These are phyloP conservation scores for Sturnira hondurensis DNA, from an alignment of 2,113 vertebrate genomes.

Conservation along the genomic window DNA sequence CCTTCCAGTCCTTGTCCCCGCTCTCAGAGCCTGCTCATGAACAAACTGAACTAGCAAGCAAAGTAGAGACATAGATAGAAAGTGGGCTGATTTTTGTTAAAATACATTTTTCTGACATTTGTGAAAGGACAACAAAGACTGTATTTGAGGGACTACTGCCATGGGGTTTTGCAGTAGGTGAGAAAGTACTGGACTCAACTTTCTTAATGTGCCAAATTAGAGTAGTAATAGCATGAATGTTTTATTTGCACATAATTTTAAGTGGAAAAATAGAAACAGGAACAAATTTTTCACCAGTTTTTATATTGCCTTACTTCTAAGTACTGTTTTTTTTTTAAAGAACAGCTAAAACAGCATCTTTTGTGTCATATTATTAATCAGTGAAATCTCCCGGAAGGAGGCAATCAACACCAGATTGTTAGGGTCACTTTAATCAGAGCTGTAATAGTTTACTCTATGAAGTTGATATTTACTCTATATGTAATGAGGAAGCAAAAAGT, in stretches of 20 bases:
- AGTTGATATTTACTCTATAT: constrained; percentile 52
- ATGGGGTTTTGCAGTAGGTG: not conserved
- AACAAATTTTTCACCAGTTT: constrained; percentile 35
- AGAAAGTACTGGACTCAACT: not conserved
- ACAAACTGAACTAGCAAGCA: too few relatives aligned
- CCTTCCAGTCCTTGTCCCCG: too few relatives aligned
- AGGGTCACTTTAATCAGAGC: constrained; percentile 74
- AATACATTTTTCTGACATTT: not conserved
- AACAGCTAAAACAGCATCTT: constrained; percentile 55
- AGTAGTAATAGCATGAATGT: not conserved
- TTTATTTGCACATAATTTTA: not conserved
- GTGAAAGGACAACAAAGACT: not conserved
- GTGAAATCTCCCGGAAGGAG: constrained; percentile 69
- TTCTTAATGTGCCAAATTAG: not conserved
- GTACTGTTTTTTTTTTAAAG: not conserved
- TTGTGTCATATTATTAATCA: constrained; percentile 59
- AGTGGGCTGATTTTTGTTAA: not conserved
- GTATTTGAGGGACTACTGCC: not conserved
- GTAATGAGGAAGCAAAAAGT: constrained; percentile 52
- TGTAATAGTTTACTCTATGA: constrained; percentile 58
- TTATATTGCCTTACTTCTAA: constrained; percentile 32
- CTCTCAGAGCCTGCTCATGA: too few relatives aligned
- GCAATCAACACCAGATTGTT: constrained; percentile 60
- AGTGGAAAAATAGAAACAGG: not conserved
- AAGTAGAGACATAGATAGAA: too few relatives aligned